phyloP scores from a whole-genome alignment of 1,140 invertebrate species.

The Latrodectus geometricus region DNA sequence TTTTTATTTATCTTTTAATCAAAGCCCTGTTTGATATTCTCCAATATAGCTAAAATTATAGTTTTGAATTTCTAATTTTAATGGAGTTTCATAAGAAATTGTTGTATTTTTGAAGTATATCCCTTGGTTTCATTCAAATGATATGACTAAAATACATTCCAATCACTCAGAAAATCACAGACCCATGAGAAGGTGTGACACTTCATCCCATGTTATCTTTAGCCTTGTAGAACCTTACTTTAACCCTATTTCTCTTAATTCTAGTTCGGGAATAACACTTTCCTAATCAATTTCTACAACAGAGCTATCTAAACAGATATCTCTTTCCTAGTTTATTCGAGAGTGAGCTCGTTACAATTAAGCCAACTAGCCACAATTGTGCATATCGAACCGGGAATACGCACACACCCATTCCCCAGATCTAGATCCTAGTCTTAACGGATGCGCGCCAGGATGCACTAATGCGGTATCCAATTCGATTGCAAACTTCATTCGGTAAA shows the following conservation, averaged over 20 bases:
- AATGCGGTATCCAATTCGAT: slow-evolving; percentile 11
- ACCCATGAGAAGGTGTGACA: too few species aligned
- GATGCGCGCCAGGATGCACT: neutral
- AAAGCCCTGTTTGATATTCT: too few species aligned
- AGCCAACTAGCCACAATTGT: slow-evolving; percentile 40
- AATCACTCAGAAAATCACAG: too few species aligned
- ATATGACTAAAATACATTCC: too few species aligned
- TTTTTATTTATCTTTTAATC: too few species aligned
- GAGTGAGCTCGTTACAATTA: slow-evolving; percentile 44
- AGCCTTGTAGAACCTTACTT: neutral
- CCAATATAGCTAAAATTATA: too few species aligned
- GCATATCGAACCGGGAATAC: slow-evolving; percentile 12
- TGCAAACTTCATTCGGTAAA: slow-evolving; percentile 9
- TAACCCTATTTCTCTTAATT: neutral
- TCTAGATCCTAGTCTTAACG: neutral
- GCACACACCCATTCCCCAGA: neutral
- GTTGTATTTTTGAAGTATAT: too few species aligned
- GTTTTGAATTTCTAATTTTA: too few species aligned
- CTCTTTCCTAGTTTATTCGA: slow-evolving; percentile 34
- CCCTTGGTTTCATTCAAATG: too few species aligned
- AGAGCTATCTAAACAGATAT: slow-evolving; percentile 18
- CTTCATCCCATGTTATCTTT: too few species aligned
- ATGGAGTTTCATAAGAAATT: too few species aligned
- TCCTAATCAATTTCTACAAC: slow-evolving; percentile 30
- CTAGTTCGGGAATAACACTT: neutral